Conservation (phyloP, 2,113 vertebrate species). For the Sisor rabdophorus region DNA sequence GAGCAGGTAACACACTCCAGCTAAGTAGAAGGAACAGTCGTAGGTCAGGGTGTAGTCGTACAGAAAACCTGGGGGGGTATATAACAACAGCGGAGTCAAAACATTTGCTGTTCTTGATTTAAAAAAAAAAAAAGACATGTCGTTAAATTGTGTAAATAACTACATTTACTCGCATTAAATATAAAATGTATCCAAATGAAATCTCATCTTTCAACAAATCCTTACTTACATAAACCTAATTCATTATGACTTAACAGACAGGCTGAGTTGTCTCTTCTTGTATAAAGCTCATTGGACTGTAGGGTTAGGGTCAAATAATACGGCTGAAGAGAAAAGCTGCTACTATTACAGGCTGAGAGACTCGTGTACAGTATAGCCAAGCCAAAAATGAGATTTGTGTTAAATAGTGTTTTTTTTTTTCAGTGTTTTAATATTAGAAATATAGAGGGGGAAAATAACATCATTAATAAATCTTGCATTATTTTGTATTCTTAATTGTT, state of each 20-base stretch:
- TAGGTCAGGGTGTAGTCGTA: constrained; percentile 89
- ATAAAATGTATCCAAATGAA: background rate
- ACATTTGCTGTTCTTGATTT: background rate
- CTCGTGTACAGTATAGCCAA: background rate
- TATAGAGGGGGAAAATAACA: too few relatives aligned
- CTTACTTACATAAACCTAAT: background rate
- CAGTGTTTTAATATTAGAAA: too few relatives aligned
- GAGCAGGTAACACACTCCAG: constrained; percentile 83
- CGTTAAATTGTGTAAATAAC: background rate
- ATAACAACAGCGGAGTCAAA: constrained; percentile 19
- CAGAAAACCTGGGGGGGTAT: constrained; percentile 79
- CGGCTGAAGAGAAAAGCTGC: background rate
- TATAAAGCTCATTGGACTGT: constrained; percentile 37
- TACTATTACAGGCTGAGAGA: background rate
- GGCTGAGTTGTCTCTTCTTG: constrained; percentile 7
- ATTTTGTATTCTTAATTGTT: too few relatives aligned
- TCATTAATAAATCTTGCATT: too few relatives aligned
- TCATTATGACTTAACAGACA: background rate
- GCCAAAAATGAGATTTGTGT: too few relatives aligned
- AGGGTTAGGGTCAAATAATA: constrained; percentile 35
- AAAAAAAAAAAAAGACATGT: background rate
- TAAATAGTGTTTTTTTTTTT: too few relatives aligned
- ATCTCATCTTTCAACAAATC: background rate
- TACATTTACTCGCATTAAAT: background rate
- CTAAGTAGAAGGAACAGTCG: constrained; percentile 85